phyloP scores from a whole-genome alignment of 2,113 vertebrate genomes.

The Baryphthengus martii region DNA sequence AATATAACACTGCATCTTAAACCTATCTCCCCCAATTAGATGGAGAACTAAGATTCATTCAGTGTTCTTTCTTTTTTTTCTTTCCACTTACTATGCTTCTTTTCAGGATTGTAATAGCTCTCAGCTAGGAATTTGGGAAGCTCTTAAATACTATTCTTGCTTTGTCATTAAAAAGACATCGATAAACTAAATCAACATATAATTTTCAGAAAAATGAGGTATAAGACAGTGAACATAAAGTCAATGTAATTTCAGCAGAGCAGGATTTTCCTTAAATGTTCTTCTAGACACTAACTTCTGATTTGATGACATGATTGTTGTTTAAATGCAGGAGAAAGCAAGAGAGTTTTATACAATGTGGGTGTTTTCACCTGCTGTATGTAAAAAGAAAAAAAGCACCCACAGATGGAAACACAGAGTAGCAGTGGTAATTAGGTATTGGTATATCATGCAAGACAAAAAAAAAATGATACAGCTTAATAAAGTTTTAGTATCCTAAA shows the following conservation, averaged over 20 bases:
- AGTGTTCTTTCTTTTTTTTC: no score
- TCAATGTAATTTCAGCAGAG: neutral
- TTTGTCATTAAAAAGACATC: neutral
- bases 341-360: neutral
- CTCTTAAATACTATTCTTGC: neutral
- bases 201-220: neutral
- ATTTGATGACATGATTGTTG: conserved; percentile 35
- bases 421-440: conserved; percentile 10
- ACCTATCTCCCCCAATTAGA: neutral
- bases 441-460: neutral
- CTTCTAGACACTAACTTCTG: conserved; percentile 2
- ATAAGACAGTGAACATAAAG: neutral
- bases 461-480: neutral
- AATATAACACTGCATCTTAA: neutral
- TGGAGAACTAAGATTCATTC: neutral
- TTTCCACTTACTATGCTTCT: neutral
- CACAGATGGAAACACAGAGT: conserved; percentile 1
- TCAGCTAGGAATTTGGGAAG: neutral
- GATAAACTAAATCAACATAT: neutral
- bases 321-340: conserved; percentile 38
- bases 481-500: neutral
- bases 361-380: conserved; percentile 34
- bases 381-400: neutral
- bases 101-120: neutral
- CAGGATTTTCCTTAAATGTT: neutral